Evolutionary conservation across 2,113 vertebrate species (phyloP).

Genomic region (Clarias macrocephalus): DNA sequence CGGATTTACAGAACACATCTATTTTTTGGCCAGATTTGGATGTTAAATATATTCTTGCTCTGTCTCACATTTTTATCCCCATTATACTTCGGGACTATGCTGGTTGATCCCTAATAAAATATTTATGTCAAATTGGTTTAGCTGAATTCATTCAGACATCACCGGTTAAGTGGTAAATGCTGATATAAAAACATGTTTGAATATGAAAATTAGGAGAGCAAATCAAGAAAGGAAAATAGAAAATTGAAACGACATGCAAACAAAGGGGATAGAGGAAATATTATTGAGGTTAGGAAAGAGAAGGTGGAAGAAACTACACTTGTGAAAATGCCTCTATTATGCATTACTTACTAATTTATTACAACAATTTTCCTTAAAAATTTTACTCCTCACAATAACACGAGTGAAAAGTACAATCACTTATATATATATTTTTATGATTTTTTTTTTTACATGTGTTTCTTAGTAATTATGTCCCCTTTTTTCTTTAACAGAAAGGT

Average conservation of each 20-base stretch:
- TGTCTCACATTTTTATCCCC: neutral
- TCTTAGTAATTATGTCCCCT: neutral
- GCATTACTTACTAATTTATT: neutral
- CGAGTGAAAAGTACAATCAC: neutral
- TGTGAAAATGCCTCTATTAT: neutral
- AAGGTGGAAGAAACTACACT: neutral
- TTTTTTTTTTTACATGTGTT: neutral
- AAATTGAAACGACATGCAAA: slow-evolving; percentile 2
- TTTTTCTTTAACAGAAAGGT: neutral
- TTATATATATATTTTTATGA: neutral
- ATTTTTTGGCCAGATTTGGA: slow-evolving; percentile 70
- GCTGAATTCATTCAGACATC: neutral
- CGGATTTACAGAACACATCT: slow-evolving; percentile 61
- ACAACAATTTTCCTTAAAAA: neutral
- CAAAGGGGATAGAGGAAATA: neutral
- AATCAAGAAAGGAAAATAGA: neutral
- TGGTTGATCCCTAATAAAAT: neutral
- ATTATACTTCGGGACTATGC: neutral
- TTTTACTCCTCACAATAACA: neutral
- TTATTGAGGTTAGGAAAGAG: neutral
- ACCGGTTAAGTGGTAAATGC: neutral
- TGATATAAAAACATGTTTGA: neutral
- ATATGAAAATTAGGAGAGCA: neutral
- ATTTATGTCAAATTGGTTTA: neutral
- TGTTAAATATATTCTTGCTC: slow-evolving; percentile 45